These are phyloP conservation scores for Amphibalanus amphitrite DNA, from an alignment of 1,140 invertebrate species.

Conservation along the genomic window DNA sequence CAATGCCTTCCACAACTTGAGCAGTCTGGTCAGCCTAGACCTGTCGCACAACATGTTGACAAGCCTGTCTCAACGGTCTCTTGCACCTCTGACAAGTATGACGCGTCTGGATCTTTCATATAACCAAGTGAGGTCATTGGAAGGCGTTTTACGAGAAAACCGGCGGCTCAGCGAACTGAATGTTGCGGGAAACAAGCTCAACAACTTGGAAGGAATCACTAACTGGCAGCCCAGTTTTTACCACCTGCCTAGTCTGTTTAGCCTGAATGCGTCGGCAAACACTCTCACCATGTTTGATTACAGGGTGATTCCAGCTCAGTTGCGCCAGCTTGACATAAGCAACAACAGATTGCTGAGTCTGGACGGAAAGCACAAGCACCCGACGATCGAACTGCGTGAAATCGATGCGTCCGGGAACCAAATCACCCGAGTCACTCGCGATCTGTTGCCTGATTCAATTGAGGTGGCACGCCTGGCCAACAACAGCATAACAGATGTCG, in stretches of 20 bases:
- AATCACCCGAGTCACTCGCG: constrained; percentile 60
- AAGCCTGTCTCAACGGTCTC: constrained; percentile 47
- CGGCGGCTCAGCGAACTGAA: constrained; percentile 66
- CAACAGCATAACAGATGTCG: constrained; percentile 59
- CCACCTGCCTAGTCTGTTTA: too few relatives aligned
- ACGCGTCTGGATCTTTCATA: constrained; percentile 69
- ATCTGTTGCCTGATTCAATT: constrained; percentile 72
- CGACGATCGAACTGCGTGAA: constrained; percentile 14
- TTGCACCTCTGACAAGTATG: constrained; percentile 52
- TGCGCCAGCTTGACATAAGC: constrained; percentile 80
- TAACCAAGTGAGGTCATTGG: constrained; percentile 70
- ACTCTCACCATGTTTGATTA: constrained; percentile 76
- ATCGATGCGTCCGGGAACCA: constrained; percentile 18
- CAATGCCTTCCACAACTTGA: constrained; percentile 52
- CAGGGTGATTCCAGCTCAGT: constrained; percentile 65
- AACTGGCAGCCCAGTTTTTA: constrained; percentile 67
- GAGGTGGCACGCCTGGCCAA: constrained; percentile 76
- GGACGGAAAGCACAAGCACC: constrained; percentile 16
- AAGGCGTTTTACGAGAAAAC: constrained; percentile 70
- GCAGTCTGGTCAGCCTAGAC: constrained; percentile 52
- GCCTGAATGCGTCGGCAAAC: constrained; percentile 85
- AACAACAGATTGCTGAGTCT: constrained; percentile 40
- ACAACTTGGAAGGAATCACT: constrained; percentile 65
- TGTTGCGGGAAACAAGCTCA: constrained; percentile 70
- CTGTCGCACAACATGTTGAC: constrained; percentile 51